These are phyloP conservation scores for Gasterosteus nipponicus DNA, from an alignment of 2,113 vertebrate genomes.

Conservation along the genomic window DNA sequence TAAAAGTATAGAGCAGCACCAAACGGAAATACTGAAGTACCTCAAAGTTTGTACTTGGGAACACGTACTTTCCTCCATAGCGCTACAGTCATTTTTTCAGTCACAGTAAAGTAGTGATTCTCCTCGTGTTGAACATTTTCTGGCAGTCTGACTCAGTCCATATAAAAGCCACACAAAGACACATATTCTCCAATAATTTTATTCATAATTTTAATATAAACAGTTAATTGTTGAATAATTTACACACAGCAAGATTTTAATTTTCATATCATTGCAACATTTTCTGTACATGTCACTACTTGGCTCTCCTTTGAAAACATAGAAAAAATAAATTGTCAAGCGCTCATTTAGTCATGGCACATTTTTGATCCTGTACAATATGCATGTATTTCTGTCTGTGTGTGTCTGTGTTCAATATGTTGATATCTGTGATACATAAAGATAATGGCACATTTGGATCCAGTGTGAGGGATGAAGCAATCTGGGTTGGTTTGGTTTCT, in stretches of 20 bases:
- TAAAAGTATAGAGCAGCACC: neutral
- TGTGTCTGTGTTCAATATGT: conserved; percentile 53
- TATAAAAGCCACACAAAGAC: conserved; percentile 38
- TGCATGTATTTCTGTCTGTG: conserved; percentile 55
- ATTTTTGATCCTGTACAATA: conserved; percentile 84
- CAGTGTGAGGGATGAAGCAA: conserved; percentile 78
- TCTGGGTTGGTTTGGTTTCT: conserved; percentile 50
- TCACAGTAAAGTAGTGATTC: neutral
- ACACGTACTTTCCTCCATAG: neutral
- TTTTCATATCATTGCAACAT: conserved; percentile 86
- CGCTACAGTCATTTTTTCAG: neutral
- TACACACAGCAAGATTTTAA: conserved; percentile 91
- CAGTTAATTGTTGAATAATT: conserved; percentile 96
- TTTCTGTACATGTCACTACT: conserved; percentile 90
- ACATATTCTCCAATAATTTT: conserved; percentile 86
- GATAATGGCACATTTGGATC: conserved; percentile 82
- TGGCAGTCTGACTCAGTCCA: neutral
- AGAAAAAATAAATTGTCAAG: conserved; percentile 88
- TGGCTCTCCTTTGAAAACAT: conserved; percentile 89
- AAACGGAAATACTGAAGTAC: neutral
- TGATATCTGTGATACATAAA: conserved; percentile 72
- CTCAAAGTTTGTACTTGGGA: neutral
- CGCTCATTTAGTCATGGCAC: conserved; percentile 83
- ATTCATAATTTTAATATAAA: conserved; percentile 99
- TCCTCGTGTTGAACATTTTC: neutral